These are phyloP conservation scores for Cheilosia urbana DNA, from an alignment of 2,888 invertebrate genomes.

Conservation along the genomic window DNA sequence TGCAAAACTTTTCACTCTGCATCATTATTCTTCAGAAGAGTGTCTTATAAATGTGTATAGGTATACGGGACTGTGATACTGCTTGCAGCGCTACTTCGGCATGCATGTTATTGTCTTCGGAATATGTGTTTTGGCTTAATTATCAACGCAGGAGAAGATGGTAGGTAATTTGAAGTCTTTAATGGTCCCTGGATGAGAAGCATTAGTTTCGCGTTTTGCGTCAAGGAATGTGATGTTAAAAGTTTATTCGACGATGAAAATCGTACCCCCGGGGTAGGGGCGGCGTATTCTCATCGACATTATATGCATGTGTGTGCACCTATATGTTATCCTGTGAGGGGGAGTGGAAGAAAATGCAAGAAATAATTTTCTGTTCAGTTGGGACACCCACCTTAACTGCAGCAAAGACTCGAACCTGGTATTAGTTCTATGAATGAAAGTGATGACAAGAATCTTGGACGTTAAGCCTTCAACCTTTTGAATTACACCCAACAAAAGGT, in stretches of 20 bases:
- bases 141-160: background rate
- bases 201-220: conserved; percentile 12
- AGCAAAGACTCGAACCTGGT: too few species aligned
- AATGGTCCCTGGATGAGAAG: conserved; percentile 21
- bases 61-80: background rate
- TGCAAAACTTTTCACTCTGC: conserved; percentile 62
- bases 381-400: too few species aligned
- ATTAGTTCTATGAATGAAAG: too few species aligned
- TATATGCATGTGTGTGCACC: background rate
- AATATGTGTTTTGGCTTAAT: conserved; percentile 21
- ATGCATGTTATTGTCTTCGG: conserved; percentile 24
- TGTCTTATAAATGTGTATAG: background rate
- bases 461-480: too few species aligned
- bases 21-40: conserved; percentile 63
- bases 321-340: background rate
- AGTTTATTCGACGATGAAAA: background rate
- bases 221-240: background rate
- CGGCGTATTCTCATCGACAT: background rate
- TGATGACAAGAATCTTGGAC: too few species aligned
- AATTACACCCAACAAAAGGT: too few species aligned
- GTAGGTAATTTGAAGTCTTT: conserved; percentile 27
- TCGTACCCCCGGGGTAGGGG: background rate
- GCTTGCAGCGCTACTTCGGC: conserved; percentile 9
- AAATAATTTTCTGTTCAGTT: too few species aligned
- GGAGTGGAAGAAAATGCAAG: too few species aligned